Conservation (phyloP, 1,140 invertebrate genomes). For the Polypedilum vanderplanki region DNA sequence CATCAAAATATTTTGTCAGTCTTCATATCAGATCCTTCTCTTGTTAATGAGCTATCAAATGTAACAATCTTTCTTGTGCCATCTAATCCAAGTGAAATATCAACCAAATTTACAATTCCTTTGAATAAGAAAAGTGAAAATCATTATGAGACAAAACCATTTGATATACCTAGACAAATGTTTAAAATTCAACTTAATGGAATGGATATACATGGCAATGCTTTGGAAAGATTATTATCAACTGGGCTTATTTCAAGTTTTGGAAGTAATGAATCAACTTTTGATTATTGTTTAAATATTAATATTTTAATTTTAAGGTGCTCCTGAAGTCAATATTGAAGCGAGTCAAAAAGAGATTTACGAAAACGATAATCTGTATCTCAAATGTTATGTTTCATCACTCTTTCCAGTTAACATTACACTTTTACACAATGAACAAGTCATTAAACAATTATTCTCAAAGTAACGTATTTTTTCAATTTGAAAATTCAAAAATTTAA, state of each 20-base stretch:
- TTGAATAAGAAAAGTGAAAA: not conserved
- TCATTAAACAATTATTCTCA: not conserved
- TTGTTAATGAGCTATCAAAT: not conserved
- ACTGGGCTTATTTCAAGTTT: not conserved
- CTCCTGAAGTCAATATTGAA: not conserved
- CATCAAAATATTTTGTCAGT: not conserved
- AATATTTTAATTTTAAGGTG: not conserved
- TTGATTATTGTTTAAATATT: not conserved
- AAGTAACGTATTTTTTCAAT: not conserved
- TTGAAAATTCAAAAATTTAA: not conserved
- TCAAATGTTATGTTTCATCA: not conserved
- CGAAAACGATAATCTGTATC: not conserved
- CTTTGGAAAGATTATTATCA: not conserved
- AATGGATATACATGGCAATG: not conserved
- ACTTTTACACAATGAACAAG: not conserved
- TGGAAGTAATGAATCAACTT: not conserved
- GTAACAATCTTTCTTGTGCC: not conserved
- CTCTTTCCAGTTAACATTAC: not conserved
- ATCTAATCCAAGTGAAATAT: not conserved
- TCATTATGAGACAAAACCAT: not conserved
- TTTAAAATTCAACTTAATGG: constrained; percentile 20
- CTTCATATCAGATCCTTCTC: not conserved
- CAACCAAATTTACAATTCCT: not conserved
- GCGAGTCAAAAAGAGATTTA: not conserved
- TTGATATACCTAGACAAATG: not conserved